These are phyloP conservation scores for Pollenia amentaria DNA, from an alignment of 2,888 invertebrate species.

Conservation along the genomic window DNA sequence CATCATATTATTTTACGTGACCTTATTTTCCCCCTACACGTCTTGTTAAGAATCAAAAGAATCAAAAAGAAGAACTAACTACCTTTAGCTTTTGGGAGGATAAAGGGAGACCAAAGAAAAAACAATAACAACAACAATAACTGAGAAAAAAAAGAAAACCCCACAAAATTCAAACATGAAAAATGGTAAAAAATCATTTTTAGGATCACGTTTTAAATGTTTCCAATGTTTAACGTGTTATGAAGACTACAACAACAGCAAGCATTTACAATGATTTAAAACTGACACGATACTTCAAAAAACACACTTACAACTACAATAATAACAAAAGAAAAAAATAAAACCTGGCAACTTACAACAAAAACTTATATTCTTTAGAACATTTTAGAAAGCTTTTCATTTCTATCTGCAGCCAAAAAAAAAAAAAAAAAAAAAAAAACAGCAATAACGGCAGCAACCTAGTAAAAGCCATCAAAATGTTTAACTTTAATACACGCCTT, in stretches of 20 bases:
- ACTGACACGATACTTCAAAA: constrained; percentile 73
- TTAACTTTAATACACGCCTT: constrained; percentile 72
- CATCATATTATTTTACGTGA: constrained; percentile 72
- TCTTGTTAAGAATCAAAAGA: constrained; percentile 58
- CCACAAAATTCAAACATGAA: constrained; percentile 72
- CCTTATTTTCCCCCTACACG: constrained; percentile 73
- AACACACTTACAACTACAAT: constrained; percentile 23
- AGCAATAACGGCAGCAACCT: constrained; percentile 30
- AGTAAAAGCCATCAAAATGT: constrained; percentile 70
- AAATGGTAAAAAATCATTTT: constrained; percentile 73
- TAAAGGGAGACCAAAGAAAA: constrained; percentile 57
- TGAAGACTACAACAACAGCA: constrained; percentile 67
- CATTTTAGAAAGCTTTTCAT: constrained; percentile 73
- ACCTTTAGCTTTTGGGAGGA: constrained; percentile 45
- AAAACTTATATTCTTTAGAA: constrained; percentile 53
- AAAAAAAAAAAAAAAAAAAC: too few species aligned
- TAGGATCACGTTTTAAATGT: constrained; percentile 74
- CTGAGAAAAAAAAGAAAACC: constrained; percentile 52
- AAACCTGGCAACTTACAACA: constrained; percentile 41
- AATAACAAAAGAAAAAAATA: constrained; percentile 8
- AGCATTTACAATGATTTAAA: constrained; percentile 73
- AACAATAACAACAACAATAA: constrained; percentile 28
- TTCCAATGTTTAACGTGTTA: constrained; percentile 74
- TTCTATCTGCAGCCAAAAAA: constrained; percentile 37
- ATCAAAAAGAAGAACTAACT: constrained; percentile 48